Base-by-base conservation (phyloP, 2,888 invertebrate genomes). In the Pyrgus malvae region DNA sequence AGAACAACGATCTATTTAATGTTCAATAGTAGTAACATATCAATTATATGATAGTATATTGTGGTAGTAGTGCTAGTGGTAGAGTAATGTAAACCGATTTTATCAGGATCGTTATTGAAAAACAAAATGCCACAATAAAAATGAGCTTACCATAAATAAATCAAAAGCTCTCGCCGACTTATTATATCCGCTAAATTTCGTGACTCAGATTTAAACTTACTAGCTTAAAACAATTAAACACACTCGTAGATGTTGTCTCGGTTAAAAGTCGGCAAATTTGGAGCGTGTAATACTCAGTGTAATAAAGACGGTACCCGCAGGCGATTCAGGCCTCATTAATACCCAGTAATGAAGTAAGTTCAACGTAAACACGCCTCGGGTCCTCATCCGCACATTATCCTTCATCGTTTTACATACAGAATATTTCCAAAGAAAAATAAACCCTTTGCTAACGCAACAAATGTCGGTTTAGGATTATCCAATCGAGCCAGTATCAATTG, bases 311-410 rank as follows among this genome's bases (percentile, higher is more conserved):
- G 66, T 70, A 73, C 71, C 78, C 75, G 64, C 63, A 60, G 73
- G 76, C 78, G 68, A 72, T 79, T 77, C 65, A 71, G 68, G 71
- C 74, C 80, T 82, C 81, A 83, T 85, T 85, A 85, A 83, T 83
- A 76, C 76, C 67, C 77, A 68, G 78, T 84, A 85, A 86, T 87
- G 81, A 85, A 85, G 76, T 83, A 85, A 86, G 83, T 87, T 87
- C 77, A 81, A 80, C 79, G 83, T 84, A 84, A 86, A 83, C 86
- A 85, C 69, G 82, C 78, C 78, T 74, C 74, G 74, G 76, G 80
- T 75, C 72, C 75, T 76, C 74, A 78, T 81, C 75, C 73, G 67
- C 68, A 74, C 72, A 74, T 83, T 80, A 82, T 80, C 79, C 74
- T 74, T 77, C 76, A 76, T 76, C 71, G 76, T 67, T 69, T 70